Conservation (phyloP, 2,888 invertebrate genomes). For the Pelosia muscerda region DNA sequence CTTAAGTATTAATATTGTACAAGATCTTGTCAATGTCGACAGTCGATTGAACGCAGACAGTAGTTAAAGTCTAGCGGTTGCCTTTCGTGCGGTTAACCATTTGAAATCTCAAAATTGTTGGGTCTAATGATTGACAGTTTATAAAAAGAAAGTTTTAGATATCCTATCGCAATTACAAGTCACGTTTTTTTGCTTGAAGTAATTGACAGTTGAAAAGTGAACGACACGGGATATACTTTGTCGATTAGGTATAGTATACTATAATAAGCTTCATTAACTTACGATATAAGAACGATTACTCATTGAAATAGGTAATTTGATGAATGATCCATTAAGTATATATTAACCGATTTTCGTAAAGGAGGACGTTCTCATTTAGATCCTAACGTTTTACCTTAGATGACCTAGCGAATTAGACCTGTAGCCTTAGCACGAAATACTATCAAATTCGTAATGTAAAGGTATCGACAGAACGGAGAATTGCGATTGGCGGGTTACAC, state of each 20-base stretch:
- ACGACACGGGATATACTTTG: neutral
- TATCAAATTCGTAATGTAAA: too few species aligned
- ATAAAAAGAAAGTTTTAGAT: constrained; percentile 21
- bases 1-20: neutral
- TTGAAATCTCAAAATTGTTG: constrained; percentile 16
- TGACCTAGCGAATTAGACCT: too few species aligned
- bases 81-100: constrained; percentile 16
- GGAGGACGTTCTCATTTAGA: neutral
- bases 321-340: neutral
- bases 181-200: neutral
- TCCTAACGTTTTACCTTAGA: neutral
- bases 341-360: neutral
- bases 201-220: neutral
- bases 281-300: neutral
- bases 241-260: too few species aligned
- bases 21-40: neutral
- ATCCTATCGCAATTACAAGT: constrained; percentile 8
- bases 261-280: neutral
- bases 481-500: too few species aligned
- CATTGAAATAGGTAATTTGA: neutral
- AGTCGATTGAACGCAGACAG: neutral
- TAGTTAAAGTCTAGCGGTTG: neutral
- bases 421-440: too few species aligned
- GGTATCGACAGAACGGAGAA: too few species aligned
- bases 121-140: constrained; percentile 16